Evolutionary conservation across 1,140 invertebrate species (phyloP), one percentile per base, ranked within the genome.

Genomic region (Theocolax elegans): DNA sequence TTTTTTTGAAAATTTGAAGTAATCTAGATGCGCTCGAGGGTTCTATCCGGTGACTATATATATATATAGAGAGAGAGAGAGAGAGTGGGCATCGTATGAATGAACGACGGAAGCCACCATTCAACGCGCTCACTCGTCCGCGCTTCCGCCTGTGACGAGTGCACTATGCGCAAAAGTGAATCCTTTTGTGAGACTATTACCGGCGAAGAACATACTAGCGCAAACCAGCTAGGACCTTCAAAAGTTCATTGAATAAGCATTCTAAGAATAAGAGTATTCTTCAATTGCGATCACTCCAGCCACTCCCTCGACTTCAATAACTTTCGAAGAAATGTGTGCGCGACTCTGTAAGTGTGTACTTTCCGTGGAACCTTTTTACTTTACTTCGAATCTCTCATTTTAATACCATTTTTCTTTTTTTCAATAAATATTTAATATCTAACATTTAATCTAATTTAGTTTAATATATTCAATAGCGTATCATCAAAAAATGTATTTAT

Each of bases 101-200:
- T 63, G 67, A 70, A 72, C 71, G 73, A 77, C 76, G 76, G 76
- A 77, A 75, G 70, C 63, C 35, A 10, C 49, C 69, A 67, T 73
- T 76, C 76, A 76, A 29, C 25, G 64, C 46, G 70, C 62, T 75
- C 72, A 64, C 67, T 76, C 74, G 73, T 76, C 74, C 74, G 49
- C 67, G 65, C 65, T 74, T 77, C 76, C 76, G 73, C 51, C 56
- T 44, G 35, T 54, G 44, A 56, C 8, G 46, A 59, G 17, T 53
- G 58, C 38, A 38, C 25, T 58, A 67, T n/a, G 12, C 44, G 25
- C 40, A 64, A 70, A 64, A 56, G 59, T 48, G 60, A 64, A 70
- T 63, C 40, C 59, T 70, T 68, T 70, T 70, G 59, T 51, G 19
- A 23, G 9, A 12, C 40, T 38, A 63, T 64, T 63, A 44, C 23